Conservation (phyloP, 2,113 vertebrate species). For the Coracopsis vasa region DNA sequence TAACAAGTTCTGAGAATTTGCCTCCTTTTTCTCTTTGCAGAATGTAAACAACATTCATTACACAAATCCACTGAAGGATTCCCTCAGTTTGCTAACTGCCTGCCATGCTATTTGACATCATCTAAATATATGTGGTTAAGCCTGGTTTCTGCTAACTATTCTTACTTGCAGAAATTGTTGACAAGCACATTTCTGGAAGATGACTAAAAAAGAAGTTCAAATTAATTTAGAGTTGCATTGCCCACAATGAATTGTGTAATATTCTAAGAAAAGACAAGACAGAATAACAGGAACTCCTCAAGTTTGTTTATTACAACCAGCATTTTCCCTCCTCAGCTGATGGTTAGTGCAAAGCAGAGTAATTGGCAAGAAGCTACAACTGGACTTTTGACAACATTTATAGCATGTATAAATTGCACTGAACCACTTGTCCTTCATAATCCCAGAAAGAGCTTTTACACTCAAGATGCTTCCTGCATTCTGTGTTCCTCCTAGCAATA, state of each 20-base stretch:
- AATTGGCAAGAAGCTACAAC: neutral
- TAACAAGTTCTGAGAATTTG: neutral
- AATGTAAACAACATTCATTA: neutral
- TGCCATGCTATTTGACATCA: slow-evolving; percentile 3
- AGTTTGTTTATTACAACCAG: neutral
- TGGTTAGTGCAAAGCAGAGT: neutral
- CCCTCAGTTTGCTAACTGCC: neutral
- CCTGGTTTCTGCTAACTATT: neutral
- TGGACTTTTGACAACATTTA: slow-evolving; percentile 45
- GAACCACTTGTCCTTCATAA: slow-evolving; percentile 57
- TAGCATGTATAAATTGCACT: slow-evolving; percentile 16
- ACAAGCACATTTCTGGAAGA: slow-evolving; percentile 11
- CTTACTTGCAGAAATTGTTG: neutral
- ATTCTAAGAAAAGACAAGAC: neutral
- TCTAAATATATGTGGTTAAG: slow-evolving; percentile 22
- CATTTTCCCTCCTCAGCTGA: neutral
- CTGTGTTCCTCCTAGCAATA: slow-evolving; percentile 20
- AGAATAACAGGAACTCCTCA: neutral
- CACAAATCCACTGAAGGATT: neutral
- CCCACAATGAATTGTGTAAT: neutral
- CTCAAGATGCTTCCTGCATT: slow-evolving; percentile 8
- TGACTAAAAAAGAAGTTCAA: neutral
- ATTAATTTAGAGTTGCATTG: neutral
- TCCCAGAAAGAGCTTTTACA: slow-evolving; percentile 55
- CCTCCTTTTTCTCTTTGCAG: neutral